phyloP scores from a whole-genome alignment of 2,888 invertebrate genomes.

The Elysia crispata region DNA sequence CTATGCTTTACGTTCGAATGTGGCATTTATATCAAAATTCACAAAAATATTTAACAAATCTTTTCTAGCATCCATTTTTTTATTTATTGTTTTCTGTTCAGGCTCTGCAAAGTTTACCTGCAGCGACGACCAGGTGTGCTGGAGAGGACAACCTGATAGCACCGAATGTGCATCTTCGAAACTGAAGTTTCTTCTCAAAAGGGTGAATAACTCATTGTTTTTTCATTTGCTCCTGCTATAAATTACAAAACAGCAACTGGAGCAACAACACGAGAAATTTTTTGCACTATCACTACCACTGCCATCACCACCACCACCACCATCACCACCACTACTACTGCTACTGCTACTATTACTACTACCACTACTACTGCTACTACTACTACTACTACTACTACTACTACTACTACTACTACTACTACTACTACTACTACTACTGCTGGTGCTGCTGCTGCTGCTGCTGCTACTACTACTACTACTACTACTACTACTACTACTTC shows the following conservation, averaged over 20 bases:
- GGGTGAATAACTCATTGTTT: too few species aligned
- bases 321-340: conserved; percentile 11
- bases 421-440: conserved; percentile 11
- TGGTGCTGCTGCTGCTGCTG: conserved; percentile 6
- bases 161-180: too few species aligned
- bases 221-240: neutral
- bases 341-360: conserved; percentile 22
- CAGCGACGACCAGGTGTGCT: too few species aligned
- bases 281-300: neutral
- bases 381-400: neutral
- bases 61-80: too few species aligned
- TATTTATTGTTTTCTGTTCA: too few species aligned
- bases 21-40: too few species aligned
- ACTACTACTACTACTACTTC: conserved; percentile 39
- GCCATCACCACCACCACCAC: conserved; percentile 10
- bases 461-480: conserved; percentile 36
- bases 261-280: neutral
- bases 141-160: too few species aligned
- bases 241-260: neutral
- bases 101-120: too few species aligned
- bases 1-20: too few species aligned
- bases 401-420: neutral
- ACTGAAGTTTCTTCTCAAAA: too few species aligned
- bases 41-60: too few species aligned
- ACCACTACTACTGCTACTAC: conserved; percentile 13